Evolutionary conservation across 2,797 vertebrate species (phyloP), one percentile per base, ranked within the genome.

Genomic region (Danio jaintianensis): DNA sequence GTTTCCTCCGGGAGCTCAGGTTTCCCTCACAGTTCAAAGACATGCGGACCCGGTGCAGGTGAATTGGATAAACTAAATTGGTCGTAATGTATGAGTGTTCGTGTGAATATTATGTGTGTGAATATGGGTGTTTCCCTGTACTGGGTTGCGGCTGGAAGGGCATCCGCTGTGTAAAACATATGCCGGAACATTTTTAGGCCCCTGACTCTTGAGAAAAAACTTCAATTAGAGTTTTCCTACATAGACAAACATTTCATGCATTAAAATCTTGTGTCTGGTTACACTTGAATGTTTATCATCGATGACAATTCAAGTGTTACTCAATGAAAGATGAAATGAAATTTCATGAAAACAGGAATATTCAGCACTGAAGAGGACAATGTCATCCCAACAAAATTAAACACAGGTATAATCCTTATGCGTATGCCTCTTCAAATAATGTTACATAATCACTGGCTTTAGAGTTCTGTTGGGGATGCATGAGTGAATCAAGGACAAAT

Each of bases 371-470:
- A 75, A 42, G 59, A 63, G 47, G 40, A 55, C n/a, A 36, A 78
- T 82, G 64, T 71, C 47, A 63, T 78, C 71, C 69, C 45, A 66
- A 63, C 62, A 81, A 59, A 68, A 74, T 69, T 11, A 43, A 79
- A 79, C 64, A 72, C 72, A 85, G 16, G 56, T 6, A 53, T 75
- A 81, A 86, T 84, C 75, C 78, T 22, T 22, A 45, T 38, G 38
- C 36, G 36, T 48, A 47, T 68, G 63, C 64, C 69, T 45, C 64
- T 53, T 53, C 43, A 70, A 67, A 78, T 55, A 78, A 56, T 50
- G 13, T 82, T 74, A 68, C 53, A 73, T 82, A 80, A 43, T 64
- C 42, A 53, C 20, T 29, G 38, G 59, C 50, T 50, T 81, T 20
- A 70, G 42, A 56, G 56, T 64, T 64, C 10, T 29, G 58, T 13